Base-by-base conservation (phyloP, 35 echinoderm and acorn worm species). In the Strongylocentrotus purpuratus region DNA sequence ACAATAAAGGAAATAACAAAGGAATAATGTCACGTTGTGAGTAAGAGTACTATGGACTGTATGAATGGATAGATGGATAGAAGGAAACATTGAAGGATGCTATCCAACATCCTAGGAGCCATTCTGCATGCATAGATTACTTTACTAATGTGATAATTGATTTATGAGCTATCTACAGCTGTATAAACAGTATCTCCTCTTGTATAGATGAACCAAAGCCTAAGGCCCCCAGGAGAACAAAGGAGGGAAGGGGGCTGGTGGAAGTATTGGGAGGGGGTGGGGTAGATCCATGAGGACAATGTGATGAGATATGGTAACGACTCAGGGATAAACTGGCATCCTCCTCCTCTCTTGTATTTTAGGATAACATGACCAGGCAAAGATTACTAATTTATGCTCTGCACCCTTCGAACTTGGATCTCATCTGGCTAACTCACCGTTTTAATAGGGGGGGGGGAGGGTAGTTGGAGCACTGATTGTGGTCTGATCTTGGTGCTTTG, bases 111-210 rank as follows among this genome's bases (percentile, higher is more conserved):
- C 65, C 65, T 18, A 78, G 2, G 65, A 78, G 65, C 65, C 65
- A 78, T 78, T 78, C 65, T 78, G 65, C 65, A 78, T 78, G 65
- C 65, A 89, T 89, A 46, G 87, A 89, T 89, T 89, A 89, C 87
- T 89, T 89, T 33, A 46, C 31, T 58, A 93, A 93, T 93, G 91
- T 93, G 91, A 93, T 93, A 93, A 93, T 93, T 93, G 91, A 93
- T 93, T 93, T 93, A 93, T 93, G 45, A 58, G 91, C 48, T 93
- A 93, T 93, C 31, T 58, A 93, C 46, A 93, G 91, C 91, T 93
- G 91, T 93, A 31, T 58, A 93, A 93, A 93, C 91, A 93, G 48
- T 93, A 47, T 89, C 65, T 78, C 65, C 65, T 78, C 65, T 78
- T 78, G 65, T 78, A 28, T 78, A 78, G 65, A 78, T 22, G 65